These are phyloP conservation scores for Aphelinus certus DNA, from an alignment of 1,140 invertebrate species.

Conservation along the genomic window DNA sequence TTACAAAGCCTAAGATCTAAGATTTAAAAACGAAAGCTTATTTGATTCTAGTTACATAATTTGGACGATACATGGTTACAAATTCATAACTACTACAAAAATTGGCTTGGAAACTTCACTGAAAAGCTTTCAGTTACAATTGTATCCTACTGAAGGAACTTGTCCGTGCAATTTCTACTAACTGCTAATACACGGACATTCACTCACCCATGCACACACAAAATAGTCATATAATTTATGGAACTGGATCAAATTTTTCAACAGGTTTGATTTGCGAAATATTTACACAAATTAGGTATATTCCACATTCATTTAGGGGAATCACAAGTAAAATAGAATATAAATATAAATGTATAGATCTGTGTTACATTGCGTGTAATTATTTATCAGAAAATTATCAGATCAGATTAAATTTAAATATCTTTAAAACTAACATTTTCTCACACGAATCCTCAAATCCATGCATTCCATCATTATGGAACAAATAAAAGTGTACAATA, in stretches of 20 bases:
- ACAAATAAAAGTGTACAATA: no score
- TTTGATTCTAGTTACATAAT: neutral
- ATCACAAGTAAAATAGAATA: neutral
- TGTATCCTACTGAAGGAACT: constrained; percentile 42
- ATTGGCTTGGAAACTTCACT: constrained; percentile 33
- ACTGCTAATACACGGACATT: constrained; percentile 42
- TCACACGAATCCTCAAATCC: no score
- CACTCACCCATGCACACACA: constrained; percentile 26
- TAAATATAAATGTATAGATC: neutral
- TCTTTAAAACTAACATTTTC: no score
- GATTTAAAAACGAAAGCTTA: constrained; percentile 18
- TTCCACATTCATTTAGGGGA: neutral
- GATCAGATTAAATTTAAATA: no score
- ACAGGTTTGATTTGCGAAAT: constrained; percentile 35
- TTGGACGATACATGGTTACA: constrained; percentile 13
- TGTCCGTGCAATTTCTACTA: constrained; percentile 42
- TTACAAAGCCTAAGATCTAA: neutral
- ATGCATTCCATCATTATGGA: no score
- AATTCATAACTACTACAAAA: constrained; percentile 26
- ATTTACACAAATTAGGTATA: constrained; percentile 22
- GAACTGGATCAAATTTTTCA: constrained; percentile 29
- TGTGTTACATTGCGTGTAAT: no score
- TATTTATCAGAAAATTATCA: no score
- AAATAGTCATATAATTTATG: constrained; percentile 37
- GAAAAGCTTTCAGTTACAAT: constrained; percentile 35